Conservation (phyloP, 2,888 invertebrate genomes). For the Epiblema foenella region DNA sequence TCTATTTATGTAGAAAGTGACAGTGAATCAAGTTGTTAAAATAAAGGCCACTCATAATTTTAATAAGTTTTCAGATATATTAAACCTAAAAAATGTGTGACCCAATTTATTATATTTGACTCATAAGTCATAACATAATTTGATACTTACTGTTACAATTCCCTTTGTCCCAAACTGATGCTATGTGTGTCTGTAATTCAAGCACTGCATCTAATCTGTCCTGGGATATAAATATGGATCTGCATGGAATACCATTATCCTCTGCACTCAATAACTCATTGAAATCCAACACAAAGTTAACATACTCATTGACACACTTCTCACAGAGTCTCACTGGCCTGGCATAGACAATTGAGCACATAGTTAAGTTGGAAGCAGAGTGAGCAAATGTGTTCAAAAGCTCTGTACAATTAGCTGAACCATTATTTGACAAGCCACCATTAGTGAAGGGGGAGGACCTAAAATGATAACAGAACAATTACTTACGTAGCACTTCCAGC, state of each 20-base stretch:
- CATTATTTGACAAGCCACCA: constrained; percentile 49
- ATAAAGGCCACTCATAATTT: no score
- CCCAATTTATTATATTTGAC: no score
- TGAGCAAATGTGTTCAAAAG: constrained; percentile 79
- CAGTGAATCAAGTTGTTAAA: not conserved
- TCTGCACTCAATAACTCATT: constrained; percentile 72
- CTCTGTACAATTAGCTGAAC: constrained; percentile 60
- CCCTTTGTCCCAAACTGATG: constrained; percentile 85
- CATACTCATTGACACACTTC: constrained; percentile 83
- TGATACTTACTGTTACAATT: constrained; percentile 85
- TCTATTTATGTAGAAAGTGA: not conserved
- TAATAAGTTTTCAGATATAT: no score
- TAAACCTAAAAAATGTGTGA: no score
- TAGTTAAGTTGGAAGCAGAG: constrained; percentile 84
- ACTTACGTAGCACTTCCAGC: not conserved
- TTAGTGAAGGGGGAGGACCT: constrained; percentile 51
- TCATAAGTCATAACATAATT: no score
- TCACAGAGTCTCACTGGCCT: constrained; percentile 87
- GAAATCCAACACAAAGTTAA: constrained; percentile 79
- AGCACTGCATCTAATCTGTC: constrained; percentile 87
- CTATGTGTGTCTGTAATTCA: constrained; percentile 82
- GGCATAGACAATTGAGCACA: constrained; percentile 85
- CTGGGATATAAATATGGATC: constrained; percentile 83
- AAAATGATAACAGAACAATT: constrained; percentile 48
- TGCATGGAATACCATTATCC: constrained; percentile 84